Base-by-base conservation (phyloP, 2,113 vertebrate species). In the Montifringilla adamsi region DNA sequence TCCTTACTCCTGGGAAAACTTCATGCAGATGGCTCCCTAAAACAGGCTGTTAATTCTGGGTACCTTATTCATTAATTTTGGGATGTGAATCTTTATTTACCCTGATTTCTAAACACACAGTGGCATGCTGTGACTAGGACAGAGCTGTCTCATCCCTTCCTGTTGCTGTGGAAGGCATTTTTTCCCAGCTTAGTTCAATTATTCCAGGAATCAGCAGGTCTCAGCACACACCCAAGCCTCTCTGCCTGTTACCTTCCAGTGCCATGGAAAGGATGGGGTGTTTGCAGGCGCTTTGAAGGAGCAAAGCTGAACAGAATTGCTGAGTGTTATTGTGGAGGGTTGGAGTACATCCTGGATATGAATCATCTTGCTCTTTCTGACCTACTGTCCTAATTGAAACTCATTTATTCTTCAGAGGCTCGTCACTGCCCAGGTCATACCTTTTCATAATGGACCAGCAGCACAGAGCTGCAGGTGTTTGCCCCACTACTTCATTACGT, bases 291-390 rank as follows among this genome's bases (percentile, higher is more conserved):
- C 60, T 88, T 73, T 95, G 64, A 86, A 95, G 64, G 70, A 11
- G 7, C 31, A 39, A 88, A 90, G 58, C 72, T 70, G 33, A 75
- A 58, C 37, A 74, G 75, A 92, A 88, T 15, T 75, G 81, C 90
- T 91, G 79, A 90, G 55, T 69, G 33, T 87, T 90, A 58, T 15
- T 89, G 86, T 39, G 69, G 56, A 89, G 39, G 75, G 53, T 59
- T 91, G 84, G 68, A 93, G 53, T 87, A 86, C 27, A 91, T 82
- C 84, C 77, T 94, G 92, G 56, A 49, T 84, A 39, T 97, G 95
- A 97, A 95, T 95, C 90, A 96, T 90, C 79, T 63, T 88, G 94
- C 93, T 94, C 96, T 89, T 93, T 96, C 94, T 97, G 96, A 97
- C 96, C 96, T 94, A 95, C 90, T 96, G 86, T 96, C 93, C 95